Evolutionary conservation across 2,113 vertebrate genomes (phyloP), one percentile per base, ranked within the genome.

Genomic region (Myocastor coypus): DNA sequence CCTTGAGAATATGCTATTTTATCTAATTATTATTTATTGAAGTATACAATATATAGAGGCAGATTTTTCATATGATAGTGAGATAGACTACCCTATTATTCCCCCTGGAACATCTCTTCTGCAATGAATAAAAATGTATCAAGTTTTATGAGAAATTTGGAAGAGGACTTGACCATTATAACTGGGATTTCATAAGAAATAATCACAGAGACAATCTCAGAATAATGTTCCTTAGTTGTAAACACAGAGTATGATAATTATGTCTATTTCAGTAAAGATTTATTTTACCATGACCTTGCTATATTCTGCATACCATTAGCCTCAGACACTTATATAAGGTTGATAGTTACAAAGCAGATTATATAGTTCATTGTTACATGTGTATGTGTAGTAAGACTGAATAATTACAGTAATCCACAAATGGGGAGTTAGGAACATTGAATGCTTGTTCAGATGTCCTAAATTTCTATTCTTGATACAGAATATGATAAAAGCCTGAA

Each of bases 381-480:
- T 20, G 59, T 9, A 85, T 57, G 17, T 30, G 69, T 5, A 82
- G 2, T 63, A 50, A 83, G 78, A 92, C 40, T 37, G 63, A 82
- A 85, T 85, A 95, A 95, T 94, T 97, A 92, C n/a, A 88, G 82
- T 92, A 92, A 90, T 88, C 92, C 52, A 59, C 37, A 87, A 0
- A 8, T 42, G 30, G 63, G 34, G 16, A 92, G 16, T 82, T 16
- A 12, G 94, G 52, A 90, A 37, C 7, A 52, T 90, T 63, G 17
- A 37, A n/a, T 75, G 64, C 83, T 81, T 82, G 34, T 59, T 89
- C 59, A 50, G 50, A 71, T 59, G n/a, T 46, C 59, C 57, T 82
- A 20, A 37, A 91, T 85, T 34, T 82, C 46, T 71, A 57, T 64
- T 13, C 50, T 94, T 85, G 4, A 14, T 91, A 66, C 55, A 78